Percentiles rank a stretch among this genome's conserved stretches.
Conservation (phyloP, 2,113 vertebrate genomes). For the Calidris pugnax region DNA sequence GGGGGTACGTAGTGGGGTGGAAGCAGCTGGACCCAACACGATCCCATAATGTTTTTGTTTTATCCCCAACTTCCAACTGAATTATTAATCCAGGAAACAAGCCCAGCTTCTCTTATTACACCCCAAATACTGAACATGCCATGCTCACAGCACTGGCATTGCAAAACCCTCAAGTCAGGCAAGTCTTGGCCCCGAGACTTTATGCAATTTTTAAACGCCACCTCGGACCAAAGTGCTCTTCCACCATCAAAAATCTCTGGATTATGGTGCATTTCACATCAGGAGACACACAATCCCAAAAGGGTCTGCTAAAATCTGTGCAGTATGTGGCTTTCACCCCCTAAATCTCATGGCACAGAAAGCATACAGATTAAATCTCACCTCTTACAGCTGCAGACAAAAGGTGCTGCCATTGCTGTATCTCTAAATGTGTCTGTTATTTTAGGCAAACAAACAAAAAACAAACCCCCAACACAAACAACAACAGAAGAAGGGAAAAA, state of each 20-base stretch:
- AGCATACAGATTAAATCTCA: accelerated
- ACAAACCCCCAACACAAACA: not conserved
- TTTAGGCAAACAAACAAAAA: not conserved
- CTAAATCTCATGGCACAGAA: not conserved
- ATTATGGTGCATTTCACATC: not conserved
- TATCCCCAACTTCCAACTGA: not conserved
- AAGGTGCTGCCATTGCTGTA: not conserved
- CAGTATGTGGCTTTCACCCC: not conserved
- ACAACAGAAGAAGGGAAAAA: not conserved
- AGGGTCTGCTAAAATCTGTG: not conserved
- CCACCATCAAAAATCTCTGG: not conserved
- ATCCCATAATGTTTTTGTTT: not conserved
- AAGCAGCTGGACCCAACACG: not conserved
- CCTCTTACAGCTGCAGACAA: not conserved
- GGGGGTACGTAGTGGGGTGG: not conserved
- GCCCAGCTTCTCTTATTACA: not conserved
- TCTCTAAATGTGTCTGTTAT: not conserved
- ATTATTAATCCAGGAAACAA: not conserved
- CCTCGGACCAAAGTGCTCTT: not conserved
- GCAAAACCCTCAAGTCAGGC: not conserved
- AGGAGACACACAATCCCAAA: no score
- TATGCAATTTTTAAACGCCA: accelerated
- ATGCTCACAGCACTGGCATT: not conserved
- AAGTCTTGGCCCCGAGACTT: not conserved
- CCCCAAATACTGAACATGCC: not conserved